These are phyloP conservation scores for Percopsis omiscomaycus DNA, from an alignment of 2,797 vertebrate species.

Conservation along the genomic window DNA sequence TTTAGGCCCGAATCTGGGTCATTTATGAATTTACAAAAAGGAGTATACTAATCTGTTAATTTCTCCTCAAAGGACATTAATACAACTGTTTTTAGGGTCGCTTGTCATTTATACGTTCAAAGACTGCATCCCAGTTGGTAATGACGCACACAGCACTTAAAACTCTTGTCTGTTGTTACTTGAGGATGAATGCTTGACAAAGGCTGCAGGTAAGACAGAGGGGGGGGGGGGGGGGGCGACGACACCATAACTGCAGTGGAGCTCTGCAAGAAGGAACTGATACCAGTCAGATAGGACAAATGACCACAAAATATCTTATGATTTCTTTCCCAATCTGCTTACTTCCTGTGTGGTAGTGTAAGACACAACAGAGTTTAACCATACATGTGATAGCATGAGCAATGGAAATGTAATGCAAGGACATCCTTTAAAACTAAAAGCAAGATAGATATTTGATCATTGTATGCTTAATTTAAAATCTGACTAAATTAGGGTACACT, in stretches of 20 bases:
- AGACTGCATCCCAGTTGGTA: slow-evolving; percentile 29
- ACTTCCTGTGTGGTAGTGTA: too few relatives aligned
- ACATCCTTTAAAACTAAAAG: too few relatives aligned
- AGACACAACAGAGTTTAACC: too few relatives aligned
- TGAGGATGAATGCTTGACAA: slow-evolving; percentile 24
- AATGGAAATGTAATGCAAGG: too few relatives aligned
- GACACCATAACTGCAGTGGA: slow-evolving; percentile 18
- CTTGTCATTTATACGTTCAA: slow-evolving; percentile 33
- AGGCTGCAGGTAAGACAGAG: slow-evolving; percentile 21
- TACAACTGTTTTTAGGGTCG: slow-evolving; percentile 8
- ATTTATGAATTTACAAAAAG: slow-evolving; percentile 11
- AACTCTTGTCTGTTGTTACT: slow-evolving; percentile 34
- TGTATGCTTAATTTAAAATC: too few relatives aligned
- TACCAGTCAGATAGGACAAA: not conserved
- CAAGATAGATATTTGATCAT: too few relatives aligned
- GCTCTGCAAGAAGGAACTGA: slow-evolving; percentile 6
- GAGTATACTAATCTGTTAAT: slow-evolving; percentile 11
- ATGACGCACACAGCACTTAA: slow-evolving; percentile 39
- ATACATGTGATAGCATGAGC: too few relatives aligned
- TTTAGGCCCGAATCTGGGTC: slow-evolving; percentile 2
- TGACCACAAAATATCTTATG: too few relatives aligned
- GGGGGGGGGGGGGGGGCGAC: slow-evolving; percentile 2
- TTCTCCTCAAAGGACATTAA: slow-evolving; percentile 13
- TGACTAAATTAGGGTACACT: too few relatives aligned
- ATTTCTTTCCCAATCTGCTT: too few relatives aligned